phyloP scores from a whole-genome alignment of 1,140 invertebrate genomes.

The Melipona quadrifasciata region DNA sequence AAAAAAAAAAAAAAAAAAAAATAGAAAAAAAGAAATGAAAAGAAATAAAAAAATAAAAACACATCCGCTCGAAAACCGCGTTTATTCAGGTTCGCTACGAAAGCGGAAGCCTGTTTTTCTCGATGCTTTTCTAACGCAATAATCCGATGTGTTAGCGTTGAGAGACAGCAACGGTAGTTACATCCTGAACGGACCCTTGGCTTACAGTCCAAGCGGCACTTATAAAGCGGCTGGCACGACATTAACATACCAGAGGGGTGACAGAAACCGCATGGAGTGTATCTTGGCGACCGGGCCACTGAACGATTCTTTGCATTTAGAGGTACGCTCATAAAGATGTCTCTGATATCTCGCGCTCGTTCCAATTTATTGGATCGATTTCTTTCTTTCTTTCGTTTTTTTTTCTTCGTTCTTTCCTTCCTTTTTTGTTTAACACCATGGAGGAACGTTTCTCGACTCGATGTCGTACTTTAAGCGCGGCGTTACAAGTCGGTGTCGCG shows the following conservation, averaged over 20 bases:
- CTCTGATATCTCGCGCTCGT: conserved; percentile 15
- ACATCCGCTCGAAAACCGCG: too few species aligned
- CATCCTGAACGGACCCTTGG: conserved; percentile 85
- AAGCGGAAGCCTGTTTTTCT: neutral
- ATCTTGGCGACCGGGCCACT: conserved; percentile 90
- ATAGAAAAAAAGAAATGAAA: too few species aligned
- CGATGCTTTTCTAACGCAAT: conserved; percentile 40
- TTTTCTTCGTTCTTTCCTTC: too few species aligned
- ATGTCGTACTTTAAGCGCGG: conserved; percentile 2
- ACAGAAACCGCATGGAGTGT: conserved; percentile 83
- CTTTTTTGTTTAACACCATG: neutral
- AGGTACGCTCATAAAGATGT: conserved; percentile 83
- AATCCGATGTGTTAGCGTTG: conserved; percentile 83
- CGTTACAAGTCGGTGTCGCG: neutral
- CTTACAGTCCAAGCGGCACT: conserved; percentile 89
- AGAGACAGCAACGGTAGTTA: conserved; percentile 84
- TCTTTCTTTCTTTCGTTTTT: neutral
- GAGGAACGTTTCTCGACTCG: neutral
- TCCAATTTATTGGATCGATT: conserved; percentile 18
- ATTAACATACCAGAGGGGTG: conserved; percentile 89
- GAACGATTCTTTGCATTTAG: conserved; percentile 89
- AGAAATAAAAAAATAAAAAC: neutral
- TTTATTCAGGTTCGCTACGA: neutral
- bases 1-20: too few species aligned
- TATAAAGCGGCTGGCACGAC: conserved; percentile 90